Conservation (phyloP, 2,888 invertebrate species). For the Argyresthia goedartella region DNA sequence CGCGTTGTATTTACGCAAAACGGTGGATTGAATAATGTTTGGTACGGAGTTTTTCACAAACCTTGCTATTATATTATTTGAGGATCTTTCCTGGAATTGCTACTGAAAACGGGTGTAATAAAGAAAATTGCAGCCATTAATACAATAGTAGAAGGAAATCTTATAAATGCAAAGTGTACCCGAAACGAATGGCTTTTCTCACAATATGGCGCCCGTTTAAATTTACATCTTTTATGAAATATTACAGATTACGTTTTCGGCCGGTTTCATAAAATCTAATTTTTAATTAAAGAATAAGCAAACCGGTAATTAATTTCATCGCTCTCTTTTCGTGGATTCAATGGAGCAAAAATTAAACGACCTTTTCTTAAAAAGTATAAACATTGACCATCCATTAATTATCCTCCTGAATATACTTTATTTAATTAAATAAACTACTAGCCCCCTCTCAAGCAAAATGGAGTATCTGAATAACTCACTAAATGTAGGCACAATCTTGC, state of each 20-base stretch:
- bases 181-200: conserved; percentile 56
- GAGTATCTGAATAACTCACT: too few relatives aligned
- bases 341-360: conserved; percentile 50
- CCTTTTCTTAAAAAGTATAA: conserved; percentile 18
- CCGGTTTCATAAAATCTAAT: conserved; percentile 54
- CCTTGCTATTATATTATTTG: too few relatives aligned
- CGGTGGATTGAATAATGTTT: too few relatives aligned
- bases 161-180: conserved; percentile 57
- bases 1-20: too few relatives aligned
- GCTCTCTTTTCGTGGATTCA: conserved; percentile 37
- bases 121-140: neutral
- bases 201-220: conserved; percentile 64
- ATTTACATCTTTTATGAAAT: conserved; percentile 67
- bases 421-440: too few relatives aligned
- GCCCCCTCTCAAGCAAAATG: too few relatives aligned
- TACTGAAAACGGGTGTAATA: too few relatives aligned
- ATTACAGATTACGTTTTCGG: conserved; percentile 53
- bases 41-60: too few relatives aligned
- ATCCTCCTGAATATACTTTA: too few relatives aligned
- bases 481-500: too few relatives aligned
- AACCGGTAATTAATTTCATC: conserved; percentile 53
- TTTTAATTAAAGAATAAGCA: conserved; percentile 66
- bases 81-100: too few relatives aligned
- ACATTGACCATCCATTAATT: neutral
- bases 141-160: conserved; percentile 33